Percentiles rank a stretch among this genome's conserved stretches.
These are phyloP conservation scores for Silurus aristotelis DNA, from an alignment of 2,797 vertebrate species.

Conservation along the genomic window DNA sequence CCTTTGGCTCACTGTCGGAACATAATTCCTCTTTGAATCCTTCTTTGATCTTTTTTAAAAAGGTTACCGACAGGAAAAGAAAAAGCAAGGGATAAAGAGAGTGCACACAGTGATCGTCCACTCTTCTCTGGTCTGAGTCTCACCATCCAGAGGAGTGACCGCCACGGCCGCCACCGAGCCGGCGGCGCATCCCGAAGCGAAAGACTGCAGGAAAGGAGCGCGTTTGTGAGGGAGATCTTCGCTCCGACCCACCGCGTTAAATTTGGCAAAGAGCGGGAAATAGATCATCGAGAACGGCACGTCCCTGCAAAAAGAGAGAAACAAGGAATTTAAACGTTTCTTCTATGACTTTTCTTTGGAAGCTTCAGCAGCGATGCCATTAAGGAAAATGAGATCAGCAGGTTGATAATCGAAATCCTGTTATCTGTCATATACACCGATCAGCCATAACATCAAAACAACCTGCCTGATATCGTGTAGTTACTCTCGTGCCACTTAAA, in stretches of 20 bases:
- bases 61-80: neutral
- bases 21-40: neutral
- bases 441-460: no score
- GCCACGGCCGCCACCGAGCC: conserved; percentile 81
- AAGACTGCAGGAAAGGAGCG: conserved; percentile 80
- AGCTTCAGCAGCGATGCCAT: neutral
- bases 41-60: conserved; percentile 9
- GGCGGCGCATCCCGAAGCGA: conserved; percentile 72
- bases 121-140: conserved; percentile 49
- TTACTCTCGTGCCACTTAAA: no score
- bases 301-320: conserved; percentile 65
- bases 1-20: neutral
- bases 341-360: neutral
- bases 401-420: no score
- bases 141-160: conserved; percentile 82
- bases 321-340: neutral
- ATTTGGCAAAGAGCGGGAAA: conserved; percentile 84
- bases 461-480: no score
- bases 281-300: conserved; percentile 86
- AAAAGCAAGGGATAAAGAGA: neutral
- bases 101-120: conserved; percentile 4
- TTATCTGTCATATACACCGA: no score
- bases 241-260: conserved; percentile 74
- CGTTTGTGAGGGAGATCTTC: conserved; percentile 59
- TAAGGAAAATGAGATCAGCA: neutral